These are phyloP conservation scores for Schlechtendalia chinensis DNA, from an alignment of 1,140 invertebrate species.

Conservation along the genomic window DNA sequence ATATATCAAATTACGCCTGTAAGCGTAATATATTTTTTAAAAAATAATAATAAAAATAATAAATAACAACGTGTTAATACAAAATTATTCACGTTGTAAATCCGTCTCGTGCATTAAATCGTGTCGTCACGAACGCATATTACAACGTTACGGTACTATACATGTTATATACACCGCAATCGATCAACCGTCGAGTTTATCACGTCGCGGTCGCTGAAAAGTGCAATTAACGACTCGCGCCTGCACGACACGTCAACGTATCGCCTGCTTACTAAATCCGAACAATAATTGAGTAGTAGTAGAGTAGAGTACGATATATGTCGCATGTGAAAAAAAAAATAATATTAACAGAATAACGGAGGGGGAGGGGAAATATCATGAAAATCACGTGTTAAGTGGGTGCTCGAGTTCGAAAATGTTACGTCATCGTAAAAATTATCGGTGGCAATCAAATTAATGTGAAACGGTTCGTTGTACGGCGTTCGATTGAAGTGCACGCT, in stretches of 20 bases:
- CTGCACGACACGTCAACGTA: background rate
- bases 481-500: background rate
- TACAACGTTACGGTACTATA: background rate
- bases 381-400: too few relatives aligned
- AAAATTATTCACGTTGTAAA: background rate
- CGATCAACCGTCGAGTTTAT: constrained; percentile 11
- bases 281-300: background rate
- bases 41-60: too few relatives aligned
- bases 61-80: background rate
- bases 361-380: too few relatives aligned
- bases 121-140: background rate
- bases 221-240: background rate
- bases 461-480: too few relatives aligned
- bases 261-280: too few relatives aligned
- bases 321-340: background rate
- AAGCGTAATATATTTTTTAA: too few relatives aligned
- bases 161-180: background rate
- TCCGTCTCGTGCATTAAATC: background rate
- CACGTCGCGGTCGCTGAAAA: background rate
- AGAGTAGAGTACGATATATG: background rate
- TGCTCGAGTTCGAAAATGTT: too few relatives aligned
- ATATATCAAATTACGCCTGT: background rate
- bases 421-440: too few relatives aligned
- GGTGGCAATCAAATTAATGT: too few relatives aligned
- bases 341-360: too few relatives aligned